phyloP scores from a whole-genome alignment of 2,888 invertebrate genomes.

The Tanytarsus gracilentus region DNA sequence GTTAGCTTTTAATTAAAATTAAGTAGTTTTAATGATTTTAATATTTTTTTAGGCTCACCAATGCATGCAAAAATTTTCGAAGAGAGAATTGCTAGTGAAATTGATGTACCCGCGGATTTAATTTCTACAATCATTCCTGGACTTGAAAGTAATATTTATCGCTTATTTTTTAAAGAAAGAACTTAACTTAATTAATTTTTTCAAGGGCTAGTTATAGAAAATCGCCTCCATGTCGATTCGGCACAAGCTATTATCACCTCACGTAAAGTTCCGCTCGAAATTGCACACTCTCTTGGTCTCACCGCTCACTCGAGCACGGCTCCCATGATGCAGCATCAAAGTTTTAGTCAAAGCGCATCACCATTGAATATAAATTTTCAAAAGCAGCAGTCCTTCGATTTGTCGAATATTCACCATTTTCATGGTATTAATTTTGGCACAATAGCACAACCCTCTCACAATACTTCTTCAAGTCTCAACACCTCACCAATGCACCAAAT shows the following conservation, averaged over 20 bases:
- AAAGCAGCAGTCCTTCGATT: slow-evolving; percentile 26
- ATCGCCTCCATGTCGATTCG: slow-evolving; percentile 41
- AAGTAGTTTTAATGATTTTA: background rate
- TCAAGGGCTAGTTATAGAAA: slow-evolving; percentile 44
- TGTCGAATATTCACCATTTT: slow-evolving; percentile 39
- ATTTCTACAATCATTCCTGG: slow-evolving; percentile 45
- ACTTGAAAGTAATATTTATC: no score
- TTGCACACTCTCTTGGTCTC: slow-evolving; percentile 49
- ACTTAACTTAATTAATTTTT: no score
- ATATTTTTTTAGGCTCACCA: slow-evolving; percentile 48
- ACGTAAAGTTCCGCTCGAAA: slow-evolving; percentile 45
- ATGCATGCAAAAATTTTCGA: slow-evolving; percentile 46
- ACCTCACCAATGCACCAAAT: slow-evolving; percentile 57
- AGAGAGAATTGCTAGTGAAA: slow-evolving; percentile 35
- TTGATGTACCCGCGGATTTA: slow-evolving; percentile 45
- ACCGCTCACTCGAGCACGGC: slow-evolving; percentile 45
- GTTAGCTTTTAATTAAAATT: background rate
- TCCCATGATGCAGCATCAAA: slow-evolving; percentile 39
- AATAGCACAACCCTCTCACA: background rate
- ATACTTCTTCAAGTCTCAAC: slow-evolving; percentile 38
- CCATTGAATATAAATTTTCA: slow-evolving; percentile 34
- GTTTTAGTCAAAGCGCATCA: slow-evolving; percentile 38
- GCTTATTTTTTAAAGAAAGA: no score
- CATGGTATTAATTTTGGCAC: slow-evolving; percentile 25
- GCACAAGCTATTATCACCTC: slow-evolving; percentile 44